Evolutionary conservation across 2,797 vertebrate species (phyloP), one percentile per base, ranked within the genome.

Genomic region (Anguilla marmorata): DNA sequence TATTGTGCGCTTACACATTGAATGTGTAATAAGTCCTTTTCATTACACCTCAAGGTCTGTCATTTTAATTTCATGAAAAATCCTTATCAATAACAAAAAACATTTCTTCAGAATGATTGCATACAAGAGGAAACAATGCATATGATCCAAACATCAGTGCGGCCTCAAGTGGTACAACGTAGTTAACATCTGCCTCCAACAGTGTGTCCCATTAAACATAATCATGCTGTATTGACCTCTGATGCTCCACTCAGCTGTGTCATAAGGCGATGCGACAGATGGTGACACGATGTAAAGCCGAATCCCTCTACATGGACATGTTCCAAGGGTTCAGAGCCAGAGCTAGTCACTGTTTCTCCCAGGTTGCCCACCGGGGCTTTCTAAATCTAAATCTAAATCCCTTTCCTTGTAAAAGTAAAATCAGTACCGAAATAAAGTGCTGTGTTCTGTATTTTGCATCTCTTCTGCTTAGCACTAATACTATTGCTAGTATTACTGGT

Each of bases 191-290:
- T 89, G 90, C 87, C 93, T 91, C 91, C 92, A 92, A 89, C 91
- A 86, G 89, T 93, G 91, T 91, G 89, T 85, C 84, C 90, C 92
- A 93, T 95, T 94, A 94, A 95, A 94, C 92, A 94, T 87, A 85
- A 93, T 92, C 92, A 56, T 60, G 41, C 88, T 69, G 89, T 94
- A 89, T 90, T 94, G 92, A 94, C 92, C 94, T 93, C 82, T 93
- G 92, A 93, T 69, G 87, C 89, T 90, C 58, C 52, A 41, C 54
- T 41, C 41, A 63, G 37, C 58, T 87, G 90, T 92, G 92, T 94
- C 93, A 93, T 21, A 58, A 92, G 92, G 92, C 92, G 86, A 56
- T 19, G 90, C 92, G 93, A 92, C 94, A 94, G 94, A 94, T 94
- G 94, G 94, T 92, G 91, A 90, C 88, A 87, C n/a, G 30, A 82